Conservation (phyloP, 2,797 vertebrate species). For the Microcaecilia unicolor region DNA sequence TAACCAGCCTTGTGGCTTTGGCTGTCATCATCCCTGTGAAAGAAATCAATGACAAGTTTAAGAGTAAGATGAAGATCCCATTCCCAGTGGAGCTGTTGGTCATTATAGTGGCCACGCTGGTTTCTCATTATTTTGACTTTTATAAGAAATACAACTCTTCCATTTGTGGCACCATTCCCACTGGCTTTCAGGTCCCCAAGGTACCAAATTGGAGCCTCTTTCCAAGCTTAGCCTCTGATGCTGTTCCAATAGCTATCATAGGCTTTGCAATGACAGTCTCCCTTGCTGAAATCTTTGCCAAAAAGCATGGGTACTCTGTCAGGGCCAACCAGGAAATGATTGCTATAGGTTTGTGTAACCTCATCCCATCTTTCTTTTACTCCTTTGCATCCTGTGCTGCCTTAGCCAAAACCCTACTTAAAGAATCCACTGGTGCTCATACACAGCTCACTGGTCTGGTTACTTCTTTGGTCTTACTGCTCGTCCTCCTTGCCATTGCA, state of each 20-base stretch:
- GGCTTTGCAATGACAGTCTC: conserved; percentile 45
- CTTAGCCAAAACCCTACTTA: conserved; percentile 43
- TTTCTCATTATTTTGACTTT: conserved; percentile 27
- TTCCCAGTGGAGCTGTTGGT: conserved; percentile 44
- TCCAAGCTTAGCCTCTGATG: conserved; percentile 37
- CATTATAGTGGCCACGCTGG: conserved; percentile 25
- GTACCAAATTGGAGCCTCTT: conserved; percentile 27
- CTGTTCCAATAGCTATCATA: conserved; percentile 43
- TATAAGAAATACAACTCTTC: conserved; percentile 20
- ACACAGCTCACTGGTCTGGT: conserved; percentile 37
- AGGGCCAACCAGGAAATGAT: conserved; percentile 49
- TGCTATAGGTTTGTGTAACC: conserved; percentile 41
- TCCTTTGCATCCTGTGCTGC: conserved; percentile 40
- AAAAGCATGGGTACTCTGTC: conserved; percentile 39
- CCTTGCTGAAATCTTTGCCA: conserved; percentile 43
- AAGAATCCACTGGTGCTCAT: conserved; percentile 39
- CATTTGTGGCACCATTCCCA: conserved; percentile 40
- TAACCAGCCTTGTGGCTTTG: conserved; percentile 37
- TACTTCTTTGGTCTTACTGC: conserved; percentile 37
- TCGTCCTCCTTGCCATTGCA: conserved; percentile 41
- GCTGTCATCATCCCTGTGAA: conserved; percentile 36
- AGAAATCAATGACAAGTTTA: conserved; percentile 36
- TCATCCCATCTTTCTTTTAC: conserved; percentile 46
- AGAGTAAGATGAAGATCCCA: conserved; percentile 35
- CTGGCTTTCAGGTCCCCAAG: conserved; percentile 37